These are phyloP conservation scores for Porphyrio hochstetteri DNA, from an alignment of 2,113 vertebrate species.

Conservation along the genomic window DNA sequence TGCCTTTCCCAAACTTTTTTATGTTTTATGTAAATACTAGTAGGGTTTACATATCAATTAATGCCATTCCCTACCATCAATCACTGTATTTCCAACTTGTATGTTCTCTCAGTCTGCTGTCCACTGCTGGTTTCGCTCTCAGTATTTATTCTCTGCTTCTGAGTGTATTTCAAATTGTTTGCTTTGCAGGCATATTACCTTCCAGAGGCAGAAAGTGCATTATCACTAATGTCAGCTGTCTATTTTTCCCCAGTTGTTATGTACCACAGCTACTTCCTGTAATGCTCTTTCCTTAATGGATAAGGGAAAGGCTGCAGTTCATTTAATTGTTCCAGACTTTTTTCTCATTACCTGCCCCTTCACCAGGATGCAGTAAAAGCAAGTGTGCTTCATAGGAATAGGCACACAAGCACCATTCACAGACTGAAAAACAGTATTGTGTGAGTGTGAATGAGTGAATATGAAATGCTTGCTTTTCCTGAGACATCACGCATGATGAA, in stretches of 20 bases:
- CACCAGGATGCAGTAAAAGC: constrained; percentile 5
- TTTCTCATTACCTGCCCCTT: constrained; percentile 43
- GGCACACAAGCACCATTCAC: background rate
- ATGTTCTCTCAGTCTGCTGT: constrained; percentile 9
- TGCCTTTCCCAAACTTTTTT: constrained; percentile 17
- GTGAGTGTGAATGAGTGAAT: background rate
- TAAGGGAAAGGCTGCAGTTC: constrained; percentile 10
- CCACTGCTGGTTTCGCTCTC: background rate
- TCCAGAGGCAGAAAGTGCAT: constrained; percentile 43
- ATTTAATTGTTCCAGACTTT: constrained; percentile 56
- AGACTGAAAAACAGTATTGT: background rate
- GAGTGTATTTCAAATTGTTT: constrained; percentile 42
- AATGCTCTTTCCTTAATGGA: constrained; percentile 54
- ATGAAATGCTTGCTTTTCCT: background rate
- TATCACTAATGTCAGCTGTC: constrained; percentile 61
- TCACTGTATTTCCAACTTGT: background rate
- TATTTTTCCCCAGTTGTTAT: constrained; percentile 52
- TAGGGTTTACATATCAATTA: background rate
- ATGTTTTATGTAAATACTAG: constrained; percentile 34
- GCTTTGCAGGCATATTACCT: constrained; percentile 26
- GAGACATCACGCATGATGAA: background rate
- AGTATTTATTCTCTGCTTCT: constrained; percentile 53
- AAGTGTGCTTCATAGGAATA: background rate
- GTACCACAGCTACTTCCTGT: constrained; percentile 48
- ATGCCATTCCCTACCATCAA: background rate